Evolutionary conservation across 2,113 vertebrate species (phyloP).

Genomic region (Mola mola): DNA sequence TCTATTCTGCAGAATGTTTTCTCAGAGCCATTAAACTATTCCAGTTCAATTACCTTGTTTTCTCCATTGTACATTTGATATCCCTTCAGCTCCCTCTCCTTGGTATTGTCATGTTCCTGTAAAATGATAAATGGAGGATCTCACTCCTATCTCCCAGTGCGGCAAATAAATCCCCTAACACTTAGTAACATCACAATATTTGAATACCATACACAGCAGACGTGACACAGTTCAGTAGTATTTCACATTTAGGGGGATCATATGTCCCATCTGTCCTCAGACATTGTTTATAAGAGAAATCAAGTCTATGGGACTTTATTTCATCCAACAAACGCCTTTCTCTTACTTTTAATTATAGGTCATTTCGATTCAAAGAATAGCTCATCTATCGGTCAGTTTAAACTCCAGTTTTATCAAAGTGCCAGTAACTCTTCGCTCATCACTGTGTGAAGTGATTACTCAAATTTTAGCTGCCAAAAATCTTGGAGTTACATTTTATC

Average conservation of each 20-base stretch:
- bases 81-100: constrained; percentile 35
- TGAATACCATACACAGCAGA: constrained; percentile 16
- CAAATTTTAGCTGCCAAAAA: too few relatives aligned
- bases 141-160: constrained; percentile 26
- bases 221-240: constrained; percentile 2
- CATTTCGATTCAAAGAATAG: too few relatives aligned
- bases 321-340: too few relatives aligned
- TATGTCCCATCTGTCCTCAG: background rate
- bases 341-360: too few relatives aligned
- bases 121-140: constrained; percentile 64
- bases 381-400: too few relatives aligned
- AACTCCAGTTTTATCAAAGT: too few relatives aligned
- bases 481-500: too few relatives aligned
- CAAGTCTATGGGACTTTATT: too few relatives aligned
- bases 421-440: too few relatives aligned
- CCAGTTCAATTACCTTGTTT: constrained; percentile 36
- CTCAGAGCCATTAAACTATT: constrained; percentile 31
- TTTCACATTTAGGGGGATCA: background rate
- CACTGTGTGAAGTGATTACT: too few relatives aligned
- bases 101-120: constrained; percentile 42
- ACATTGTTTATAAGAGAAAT: too few relatives aligned
- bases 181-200: constrained; percentile 19
- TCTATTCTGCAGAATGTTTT: constrained; percentile 3
- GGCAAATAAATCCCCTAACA: constrained; percentile 30
- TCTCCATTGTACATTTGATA: constrained; percentile 42